A percentile compares a stretch with the other conserved stretches of the same genome.
phyloP scores from a whole-genome alignment of 1,140 invertebrate species.

The Aphelinus certus region DNA sequence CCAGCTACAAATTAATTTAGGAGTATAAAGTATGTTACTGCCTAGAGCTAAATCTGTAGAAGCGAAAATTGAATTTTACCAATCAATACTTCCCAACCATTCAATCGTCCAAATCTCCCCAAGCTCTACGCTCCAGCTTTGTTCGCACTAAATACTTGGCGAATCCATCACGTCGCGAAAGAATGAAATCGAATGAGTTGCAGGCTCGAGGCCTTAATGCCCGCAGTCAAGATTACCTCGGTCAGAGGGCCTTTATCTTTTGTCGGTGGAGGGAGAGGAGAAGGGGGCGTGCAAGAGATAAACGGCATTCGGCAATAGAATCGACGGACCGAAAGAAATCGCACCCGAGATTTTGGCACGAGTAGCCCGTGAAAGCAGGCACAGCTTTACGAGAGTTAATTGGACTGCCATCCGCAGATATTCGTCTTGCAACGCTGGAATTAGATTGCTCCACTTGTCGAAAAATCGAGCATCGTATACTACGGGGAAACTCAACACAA shows the following conservation, averaged over 20 bases:
- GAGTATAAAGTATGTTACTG: no score
- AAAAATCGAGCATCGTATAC: no score
- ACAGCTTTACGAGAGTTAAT: slow-evolving; percentile 30
- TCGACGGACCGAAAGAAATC: slow-evolving; percentile 30
- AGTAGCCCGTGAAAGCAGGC: not conserved
- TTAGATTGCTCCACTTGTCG: not conserved
- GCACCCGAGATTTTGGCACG: slow-evolving; percentile 30
- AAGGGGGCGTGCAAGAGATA: slow-evolving; percentile 1
- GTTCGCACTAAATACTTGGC: no score
- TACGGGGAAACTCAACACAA: no score
- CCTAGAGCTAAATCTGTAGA: no score
- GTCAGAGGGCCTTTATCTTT: slow-evolving; percentile 18
- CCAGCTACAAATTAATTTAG: no score
- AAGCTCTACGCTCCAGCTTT: no score
- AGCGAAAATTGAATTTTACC: no score
- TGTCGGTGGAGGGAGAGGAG: not conserved
- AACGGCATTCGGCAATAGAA: slow-evolving; percentile 20
- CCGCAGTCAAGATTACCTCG: slow-evolving; percentile 7
- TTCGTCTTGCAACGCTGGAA: slow-evolving; percentile 22
- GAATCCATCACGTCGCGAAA: slow-evolving; percentile 18
- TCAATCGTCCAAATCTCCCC: no score
- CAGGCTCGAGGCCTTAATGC: not conserved
- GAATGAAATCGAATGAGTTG: slow-evolving; percentile 8
- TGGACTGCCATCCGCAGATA: slow-evolving; percentile 40
- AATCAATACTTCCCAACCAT: no score